phyloP scores from a whole-genome alignment of 2,113 vertebrate species.

The Sinocyclocheilus anophthalmus region DNA sequence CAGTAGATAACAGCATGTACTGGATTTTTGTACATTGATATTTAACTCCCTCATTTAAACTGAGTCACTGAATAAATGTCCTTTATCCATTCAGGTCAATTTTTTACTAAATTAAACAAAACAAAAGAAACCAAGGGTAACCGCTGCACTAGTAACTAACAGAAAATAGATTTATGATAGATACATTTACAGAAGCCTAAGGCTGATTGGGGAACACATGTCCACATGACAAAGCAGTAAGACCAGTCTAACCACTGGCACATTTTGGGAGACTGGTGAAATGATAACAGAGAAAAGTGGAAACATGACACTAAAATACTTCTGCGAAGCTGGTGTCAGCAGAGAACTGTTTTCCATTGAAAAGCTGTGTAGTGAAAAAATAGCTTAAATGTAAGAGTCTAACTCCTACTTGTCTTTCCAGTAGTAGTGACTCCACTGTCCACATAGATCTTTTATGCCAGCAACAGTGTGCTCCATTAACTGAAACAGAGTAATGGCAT shows the following conservation, averaged over 20 bases:
- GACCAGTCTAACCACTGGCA: not conserved
- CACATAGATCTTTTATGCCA: conserved; percentile 95
- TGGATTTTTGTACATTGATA: not conserved
- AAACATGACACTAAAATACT: not conserved
- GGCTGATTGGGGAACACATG: not conserved
- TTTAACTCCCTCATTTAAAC: not conserved
- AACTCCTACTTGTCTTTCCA: conserved; percentile 94
- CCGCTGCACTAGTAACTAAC: not conserved
- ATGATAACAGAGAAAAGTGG: not conserved
- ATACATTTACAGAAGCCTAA: not conserved
- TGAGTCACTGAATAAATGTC: not conserved
- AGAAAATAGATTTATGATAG: not conserved
- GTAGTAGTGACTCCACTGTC: conserved; percentile 96
- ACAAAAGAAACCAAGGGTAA: not conserved
- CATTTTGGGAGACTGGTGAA: not conserved
- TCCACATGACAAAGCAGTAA: not conserved
- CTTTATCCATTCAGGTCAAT: not conserved
- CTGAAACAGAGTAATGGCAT: conserved; percentile 67
- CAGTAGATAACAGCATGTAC: not conserved
- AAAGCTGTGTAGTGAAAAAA: not conserved
- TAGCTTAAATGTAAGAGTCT: too few relatives aligned
- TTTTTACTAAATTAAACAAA: not conserved
- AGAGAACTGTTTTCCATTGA: not conserved
- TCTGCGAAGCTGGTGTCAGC: too few relatives aligned
- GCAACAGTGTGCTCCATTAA: conserved; percentile 93